Base-by-base conservation (phyloP, 2,888 invertebrate species). In the Cosmia trapezina region DNA sequence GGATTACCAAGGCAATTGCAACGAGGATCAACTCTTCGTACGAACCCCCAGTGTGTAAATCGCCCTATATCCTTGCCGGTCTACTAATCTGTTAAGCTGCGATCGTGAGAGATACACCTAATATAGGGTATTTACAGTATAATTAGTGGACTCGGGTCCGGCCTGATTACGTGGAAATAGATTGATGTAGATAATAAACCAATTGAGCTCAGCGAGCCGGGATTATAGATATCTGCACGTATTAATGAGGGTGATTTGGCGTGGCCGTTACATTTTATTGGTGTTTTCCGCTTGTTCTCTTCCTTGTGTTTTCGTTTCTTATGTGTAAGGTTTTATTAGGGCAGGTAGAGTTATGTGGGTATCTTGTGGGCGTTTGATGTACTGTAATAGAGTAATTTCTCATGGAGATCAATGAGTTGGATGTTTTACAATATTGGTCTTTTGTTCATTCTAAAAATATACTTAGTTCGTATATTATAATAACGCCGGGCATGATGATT, bases 21-120 rank as follows among this genome's bases (percentile, higher is more conserved):
- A 64, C 73, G 65, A n/a, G 60, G 76, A 78, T 81, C 67, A 78
- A 57, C 56, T 77, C 74, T 71, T 65, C 69, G 63, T 22, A 66
- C 17, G 17, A n/a, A 37, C 22, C 33, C 49, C 61, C 56, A 59
- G 63, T 70, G 17, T 59, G 45, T 75, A 45, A 56, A 69, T 45
- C 43, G 60, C 61, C 45, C n/a, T 76, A 79, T 72, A 79, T 83
- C 59, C 81, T 78, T 73, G 67, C 61, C 66, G 33, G 71, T 56
- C 60, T 57, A 63, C 61, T 87, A 87, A 87, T 86, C 87, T 78
- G 82, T 75, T 85, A 86, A 87, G 83, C 85, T 85, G 78, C 72
- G 79, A 81, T 76, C 78, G 78, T 75, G 76, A 83, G 72, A 84
- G 72, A 73, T 80, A 86, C 76, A 75, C 75, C 69, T 84, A 84